Evolutionary conservation across 2,113 vertebrate genomes (phyloP).

Genomic region (Polypterus senegalus): DNA sequence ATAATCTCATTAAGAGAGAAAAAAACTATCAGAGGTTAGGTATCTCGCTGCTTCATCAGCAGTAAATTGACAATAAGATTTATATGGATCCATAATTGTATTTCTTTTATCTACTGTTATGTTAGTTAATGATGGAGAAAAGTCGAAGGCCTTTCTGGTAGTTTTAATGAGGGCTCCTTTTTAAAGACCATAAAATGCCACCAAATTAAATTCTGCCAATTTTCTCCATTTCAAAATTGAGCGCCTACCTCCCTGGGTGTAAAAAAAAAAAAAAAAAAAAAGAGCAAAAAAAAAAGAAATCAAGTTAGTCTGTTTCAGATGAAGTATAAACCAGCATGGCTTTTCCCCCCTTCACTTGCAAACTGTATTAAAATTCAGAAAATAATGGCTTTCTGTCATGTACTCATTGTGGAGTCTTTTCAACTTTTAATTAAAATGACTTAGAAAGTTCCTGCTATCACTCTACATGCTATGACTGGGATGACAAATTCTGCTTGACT

Average conservation of each 20-base stretch:
- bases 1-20: conserved; percentile 80
- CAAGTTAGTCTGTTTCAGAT: conserved; percentile 77
- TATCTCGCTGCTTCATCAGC: conserved; percentile 73
- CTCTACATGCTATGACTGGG: conserved; percentile 16
- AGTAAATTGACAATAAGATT: conserved; percentile 94
- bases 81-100: conserved; percentile 91
- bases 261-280: conserved; percentile 37
- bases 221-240: conserved; percentile 76
- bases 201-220: conserved; percentile 97
- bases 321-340: conserved; percentile 85
- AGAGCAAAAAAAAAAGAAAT: conserved; percentile 21
- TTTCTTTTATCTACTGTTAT: conserved; percentile 86
- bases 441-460: conserved; percentile 17
- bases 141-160: conserved; percentile 63
- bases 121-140: conserved; percentile 81
- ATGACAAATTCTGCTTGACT: conserved; percentile 15
- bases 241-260: conserved; percentile 75
- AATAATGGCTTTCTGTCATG: conserved; percentile 82
- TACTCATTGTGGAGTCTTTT: conserved; percentile 67
- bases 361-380: conserved; percentile 85
- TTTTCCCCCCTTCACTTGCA: conserved; percentile 57
- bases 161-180: conserved; percentile 92
- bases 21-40: conserved; percentile 67
- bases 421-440: conserved; percentile 85
- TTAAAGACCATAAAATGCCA: conserved; percentile 85